Evolutionary conservation across 2,888 invertebrate genomes (phyloP), one percentile per base, ranked within the genome.

Genomic region (Nymphalis urticae): DNA sequence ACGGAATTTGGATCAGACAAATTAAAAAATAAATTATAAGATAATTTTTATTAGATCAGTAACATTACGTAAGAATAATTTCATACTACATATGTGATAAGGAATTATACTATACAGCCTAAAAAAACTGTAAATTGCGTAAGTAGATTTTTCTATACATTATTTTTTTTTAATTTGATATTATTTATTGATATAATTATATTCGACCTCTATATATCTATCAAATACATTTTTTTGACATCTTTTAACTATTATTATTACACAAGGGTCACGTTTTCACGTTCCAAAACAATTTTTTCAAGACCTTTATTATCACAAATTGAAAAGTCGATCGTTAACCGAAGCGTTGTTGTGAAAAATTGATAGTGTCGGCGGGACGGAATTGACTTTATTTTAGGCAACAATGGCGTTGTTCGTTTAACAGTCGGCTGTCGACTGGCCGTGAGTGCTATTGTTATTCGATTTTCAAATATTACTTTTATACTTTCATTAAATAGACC

Each of bases 331-430:
- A 42, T 67, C 62, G 62, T 62, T 58, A 62, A 50, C 62, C 36
- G 62, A 62, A 51, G 62, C 62, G 65, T 13, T 56, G 56, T 62
- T 62, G 65, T 69, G 62, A 65, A 62, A 65, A 65, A 69, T 69
- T 69, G 60, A 64, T 62, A 51, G 50, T 62, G 58, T 24, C 54
- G 64, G 21, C 42, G 64, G 53, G 65, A 47, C 21, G 56, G 32
- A 69, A 68, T 64, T 62, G 51, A 51, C 65, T 27, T 69, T 65
- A 42, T 69, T 65, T 69, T 56, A 62, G 62, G 42, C 36, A 10
- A 48, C 61, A 68, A 68, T 47, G 54, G 53, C 27, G 63, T 47
- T 47, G 53, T 36, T 47, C 19, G 42, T 27, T 27, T 21, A 21
- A 19, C 10, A 21, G 21, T 51, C 19, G 21, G 4, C 19, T 51